Conservation (phyloP, 2,888 invertebrate genomes). For the Lissocephala sabroskyi region DNA sequence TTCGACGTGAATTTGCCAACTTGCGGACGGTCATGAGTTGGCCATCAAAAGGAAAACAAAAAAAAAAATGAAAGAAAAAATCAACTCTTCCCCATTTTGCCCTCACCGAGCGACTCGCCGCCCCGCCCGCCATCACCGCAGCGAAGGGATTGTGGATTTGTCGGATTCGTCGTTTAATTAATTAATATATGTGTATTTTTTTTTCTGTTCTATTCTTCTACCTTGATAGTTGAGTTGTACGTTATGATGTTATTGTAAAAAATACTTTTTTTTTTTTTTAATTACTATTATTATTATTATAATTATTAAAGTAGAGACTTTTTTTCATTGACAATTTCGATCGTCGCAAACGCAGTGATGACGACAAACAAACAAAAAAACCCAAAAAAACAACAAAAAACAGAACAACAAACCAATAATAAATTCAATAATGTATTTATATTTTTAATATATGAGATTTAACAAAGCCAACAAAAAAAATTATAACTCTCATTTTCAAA, state of each 20-base stretch:
- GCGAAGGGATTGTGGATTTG: too few species aligned
- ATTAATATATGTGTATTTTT: slow-evolving; percentile 54
- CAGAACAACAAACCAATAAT: slow-evolving; percentile 26
- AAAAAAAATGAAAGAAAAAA: too few species aligned
- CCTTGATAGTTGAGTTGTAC: slow-evolving; percentile 59
- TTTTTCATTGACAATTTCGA: slow-evolving; percentile 30
- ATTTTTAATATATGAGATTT: slow-evolving; percentile 59
- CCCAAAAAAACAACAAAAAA: slow-evolving; percentile 9
- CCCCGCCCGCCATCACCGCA: too few species aligned
- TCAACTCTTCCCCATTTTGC: too few species aligned
- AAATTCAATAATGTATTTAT: slow-evolving; percentile 60
- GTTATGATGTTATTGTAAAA: slow-evolving; percentile 59
- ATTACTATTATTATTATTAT: slow-evolving; percentile 47
- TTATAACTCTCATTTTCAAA: too few species aligned
- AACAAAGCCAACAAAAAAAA: slow-evolving; percentile 23
- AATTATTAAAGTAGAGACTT: slow-evolving; percentile 50
- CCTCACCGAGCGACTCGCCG: too few species aligned
- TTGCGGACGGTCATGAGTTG: slow-evolving; percentile 77
- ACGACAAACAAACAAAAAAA: slow-evolving; percentile 11
- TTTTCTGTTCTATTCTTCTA: slow-evolving; percentile 61
- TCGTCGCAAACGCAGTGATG: slow-evolving; percentile 18
- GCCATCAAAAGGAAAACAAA: too few species aligned
- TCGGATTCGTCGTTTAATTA: slow-evolving; percentile 32
- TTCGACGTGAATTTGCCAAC: slow-evolving; percentile 92
- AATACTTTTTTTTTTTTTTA: slow-evolving; percentile 55